Base-by-base conservation (phyloP, 2,888 invertebrate genomes). In the Nymphalis c-album region DNA sequence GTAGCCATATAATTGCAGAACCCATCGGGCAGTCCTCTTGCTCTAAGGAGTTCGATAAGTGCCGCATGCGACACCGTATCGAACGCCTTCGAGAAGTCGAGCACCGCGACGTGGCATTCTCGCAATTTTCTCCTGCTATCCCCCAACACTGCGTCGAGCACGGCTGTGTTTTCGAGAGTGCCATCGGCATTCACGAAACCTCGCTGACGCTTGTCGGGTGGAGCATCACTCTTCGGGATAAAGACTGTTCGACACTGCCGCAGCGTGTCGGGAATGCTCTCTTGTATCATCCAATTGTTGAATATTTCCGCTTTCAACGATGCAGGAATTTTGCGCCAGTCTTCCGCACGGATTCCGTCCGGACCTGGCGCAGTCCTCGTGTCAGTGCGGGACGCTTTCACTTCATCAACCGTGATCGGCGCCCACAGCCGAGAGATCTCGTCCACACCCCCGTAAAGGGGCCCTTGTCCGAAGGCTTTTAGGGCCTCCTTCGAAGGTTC, bases 151-250 rank as follows among this genome's bases (percentile, higher is more conserved):
- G 71, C 81, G 70, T 74, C 79, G 72, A 71, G 75, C 66, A 73
- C 82, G 2, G 80, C 68, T 31, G 78, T 70, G 62, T 86, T 87
- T 8, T 83, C 80, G 16, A 85, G 72, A 5, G 79, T 79, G 16
- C 86, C 86, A 67, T 86, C 86, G 1, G 77, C 75, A 57, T 8
- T 40, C 40, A 40, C 40, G 46, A n/a, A 47, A 16, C 47, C 47
- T n/a, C 47, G 47, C 1, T 47, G 17, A n/a, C n/a, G 47, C 47
- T 4, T 47, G 47, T n/a, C 47, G 4, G 47, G 17, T n/a, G n/a
- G n/a, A n/a, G n/a, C n/a, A n/a, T n/a, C n/a, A n/a, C n/a, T n/a
- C n/a, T n/a, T n/a, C n/a, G n/a, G n/a, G n/a, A n/a, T n/a, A n/a
- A n/a, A n/a, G n/a, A n/a, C n/a, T n/a, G n/a, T n/a, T n/a, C n/a